A percentile compares a stretch with the other conserved stretches of the same genome.
phyloP scores from a whole-genome alignment of 2,113 vertebrate genomes.

The Corythaixoides concolor region DNA sequence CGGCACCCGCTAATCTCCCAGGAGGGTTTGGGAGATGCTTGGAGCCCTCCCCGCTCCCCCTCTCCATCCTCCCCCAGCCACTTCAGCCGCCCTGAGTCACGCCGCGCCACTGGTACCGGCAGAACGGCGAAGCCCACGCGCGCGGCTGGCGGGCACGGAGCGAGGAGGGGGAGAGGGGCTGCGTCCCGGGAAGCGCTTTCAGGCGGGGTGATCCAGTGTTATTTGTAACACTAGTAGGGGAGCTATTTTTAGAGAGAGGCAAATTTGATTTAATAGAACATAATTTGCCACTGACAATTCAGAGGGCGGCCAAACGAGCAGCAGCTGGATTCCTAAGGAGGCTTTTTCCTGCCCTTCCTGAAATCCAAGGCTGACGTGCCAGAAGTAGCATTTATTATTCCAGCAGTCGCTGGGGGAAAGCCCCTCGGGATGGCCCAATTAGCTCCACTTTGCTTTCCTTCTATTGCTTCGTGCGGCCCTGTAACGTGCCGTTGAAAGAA shows the following conservation, averaged over 20 bases:
- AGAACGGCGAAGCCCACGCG: neutral
- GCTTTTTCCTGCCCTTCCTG: slow-evolving; percentile 35
- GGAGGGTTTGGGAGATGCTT: neutral
- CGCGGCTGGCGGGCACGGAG: neutral
- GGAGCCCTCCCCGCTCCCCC: neutral
- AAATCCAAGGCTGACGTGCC: neutral
- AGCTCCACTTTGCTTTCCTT: neutral
- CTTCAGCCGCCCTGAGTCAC: neutral
- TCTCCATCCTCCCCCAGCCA: neutral
- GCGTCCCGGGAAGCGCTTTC: neutral
- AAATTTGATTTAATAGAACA: slow-evolving; percentile 63
- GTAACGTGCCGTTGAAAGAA: fast-evolving
- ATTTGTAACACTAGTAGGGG: slow-evolving; percentile 26
- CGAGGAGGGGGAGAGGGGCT: neutral
- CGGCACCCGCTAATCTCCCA: fast-evolving
- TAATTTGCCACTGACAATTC: slow-evolving; percentile 62
- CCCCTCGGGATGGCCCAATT: slow-evolving; percentile 3
- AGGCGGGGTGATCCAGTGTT: neutral
- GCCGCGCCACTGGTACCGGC: fast-evolving
- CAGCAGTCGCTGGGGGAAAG: slow-evolving; percentile 29
- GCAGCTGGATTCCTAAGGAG: slow-evolving; percentile 61
- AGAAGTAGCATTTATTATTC: slow-evolving; percentile 33
- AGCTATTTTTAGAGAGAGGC: slow-evolving; percentile 62
- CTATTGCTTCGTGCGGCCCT: neutral
- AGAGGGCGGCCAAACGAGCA: slow-evolving; percentile 10